Evolutionary conservation across 64 coral and sea anemone species (phyloP), one percentile per base, ranked within the genome.

Genomic region (Dendronephthya gigantea): DNA sequence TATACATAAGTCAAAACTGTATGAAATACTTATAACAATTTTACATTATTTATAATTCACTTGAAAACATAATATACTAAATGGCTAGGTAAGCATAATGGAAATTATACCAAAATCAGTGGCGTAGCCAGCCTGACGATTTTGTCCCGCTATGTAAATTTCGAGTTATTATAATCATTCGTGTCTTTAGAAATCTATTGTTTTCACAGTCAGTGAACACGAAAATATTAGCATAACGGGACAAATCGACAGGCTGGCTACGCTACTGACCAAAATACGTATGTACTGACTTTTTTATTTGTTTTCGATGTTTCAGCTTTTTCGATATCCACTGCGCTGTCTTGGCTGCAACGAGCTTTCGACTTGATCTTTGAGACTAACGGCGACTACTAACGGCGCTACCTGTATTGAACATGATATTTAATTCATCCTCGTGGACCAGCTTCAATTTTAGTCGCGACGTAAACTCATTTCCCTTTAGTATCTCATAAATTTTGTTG

Each of bases 361-460:
- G 72, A 29, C 29, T 79, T 74, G 13, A 35, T 30, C 32, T 74
- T 79, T 8, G 72, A 36, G 36, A 35, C 72, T 3, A 79, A 9
- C 1, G 72, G 72, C 2, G 72, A 79, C 36, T 79, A 29, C 4
- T 79, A 33, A 34, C 36, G 4, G 9, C 31, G 1, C 8, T 34
- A 34, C 72, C n/a, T 70, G 35, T 25, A 27, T 39, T 41, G 25
- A 87, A 87, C 66, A 87, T 87, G 5, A 87, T 39, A 19, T 68
- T 68, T 6, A 74, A 34, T 17, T 72, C 65, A 2, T 87, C 66
- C 10, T 87, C 59, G 23, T 37, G 5, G 23, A 87, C 48, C 14
- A 87, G 85, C 62, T 87, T 87, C 29, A 87, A 27, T 75, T 87
- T 87, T 47, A 72, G 9, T 10, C 36, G 32, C 5, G 35, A 41